Conservation (phyloP, 1,140 invertebrate species). For the Drosophila leontia region DNA sequence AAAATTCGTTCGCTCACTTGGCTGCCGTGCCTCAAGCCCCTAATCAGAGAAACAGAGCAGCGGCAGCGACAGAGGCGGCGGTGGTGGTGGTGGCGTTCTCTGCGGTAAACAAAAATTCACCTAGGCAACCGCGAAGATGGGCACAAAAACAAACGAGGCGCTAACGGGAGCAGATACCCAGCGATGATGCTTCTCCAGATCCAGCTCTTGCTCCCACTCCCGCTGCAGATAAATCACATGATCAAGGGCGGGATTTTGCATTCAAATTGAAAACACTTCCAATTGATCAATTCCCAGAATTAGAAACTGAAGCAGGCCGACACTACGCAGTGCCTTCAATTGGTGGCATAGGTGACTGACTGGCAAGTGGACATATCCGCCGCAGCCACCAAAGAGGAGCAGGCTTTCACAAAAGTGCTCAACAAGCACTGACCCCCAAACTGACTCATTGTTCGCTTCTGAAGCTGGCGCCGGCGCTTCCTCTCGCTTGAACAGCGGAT, state of each 20-base stretch:
- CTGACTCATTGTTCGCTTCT: constrained; percentile 41
- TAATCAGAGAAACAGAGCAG: constrained; percentile 43
- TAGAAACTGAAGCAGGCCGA: constrained; percentile 72
- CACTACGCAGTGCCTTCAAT: constrained; percentile 39
- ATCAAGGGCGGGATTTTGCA: constrained; percentile 27
- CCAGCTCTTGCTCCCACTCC: constrained; percentile 3
- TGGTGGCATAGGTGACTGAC: constrained; percentile 30
- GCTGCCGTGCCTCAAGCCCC: constrained; percentile 45
- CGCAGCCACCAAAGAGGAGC: constrained; percentile 30
- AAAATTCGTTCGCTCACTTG: constrained; percentile 57
- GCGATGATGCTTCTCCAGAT: background rate
- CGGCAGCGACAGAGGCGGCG: background rate
- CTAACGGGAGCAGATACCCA: constrained; percentile 7
- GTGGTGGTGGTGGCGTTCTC: constrained; percentile 35
- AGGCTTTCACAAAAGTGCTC: background rate
- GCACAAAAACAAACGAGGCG: constrained; percentile 54
- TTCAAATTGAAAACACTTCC: constrained; percentile 30
- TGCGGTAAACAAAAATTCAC: constrained; percentile 71
- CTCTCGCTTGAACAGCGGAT: constrained; percentile 18
- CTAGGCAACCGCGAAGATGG: constrained; percentile 70
- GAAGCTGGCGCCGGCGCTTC: constrained; percentile 41
- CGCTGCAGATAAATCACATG: constrained; percentile 58
- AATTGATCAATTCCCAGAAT: constrained; percentile 80
- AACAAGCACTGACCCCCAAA: constrained; percentile 42
- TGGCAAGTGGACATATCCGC: constrained; percentile 71